Evolutionary conservation across 2,888 invertebrate genomes (phyloP).

Genomic region (Scrobipalpa costella): DNA sequence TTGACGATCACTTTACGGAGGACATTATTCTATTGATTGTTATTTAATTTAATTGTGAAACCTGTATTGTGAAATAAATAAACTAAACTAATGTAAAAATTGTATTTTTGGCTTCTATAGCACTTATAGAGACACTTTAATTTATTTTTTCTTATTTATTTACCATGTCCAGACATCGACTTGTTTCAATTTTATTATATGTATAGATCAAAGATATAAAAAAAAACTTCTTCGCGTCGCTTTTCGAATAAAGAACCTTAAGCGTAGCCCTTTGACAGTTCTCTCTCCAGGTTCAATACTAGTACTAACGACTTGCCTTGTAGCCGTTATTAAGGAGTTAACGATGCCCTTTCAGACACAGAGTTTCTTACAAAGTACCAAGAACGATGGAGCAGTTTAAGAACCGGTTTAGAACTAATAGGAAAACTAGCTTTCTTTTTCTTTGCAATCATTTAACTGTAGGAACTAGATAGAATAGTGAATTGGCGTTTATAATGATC

Average conservation of each 20-base stretch:
- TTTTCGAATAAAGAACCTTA: background rate
- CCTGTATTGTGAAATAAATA: too few relatives aligned
- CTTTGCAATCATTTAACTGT: background rate
- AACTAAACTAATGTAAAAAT: too few relatives aligned
- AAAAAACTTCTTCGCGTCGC: too few relatives aligned
- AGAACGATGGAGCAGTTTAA: slow-evolving; percentile 13
- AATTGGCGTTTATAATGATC: too few relatives aligned
- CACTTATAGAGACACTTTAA: too few relatives aligned
- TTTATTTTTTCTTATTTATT: too few relatives aligned
- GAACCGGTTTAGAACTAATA: slow-evolving; percentile 4
- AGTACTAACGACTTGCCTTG: slow-evolving; percentile 57
- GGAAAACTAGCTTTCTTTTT: slow-evolving; percentile 11
- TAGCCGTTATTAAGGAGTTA: slow-evolving; percentile 52
- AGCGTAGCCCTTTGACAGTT: slow-evolving; percentile 1
- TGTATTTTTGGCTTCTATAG: too few relatives aligned
- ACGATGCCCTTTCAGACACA: slow-evolving; percentile 46
- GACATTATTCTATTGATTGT: too few relatives aligned
- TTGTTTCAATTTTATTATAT: background rate
- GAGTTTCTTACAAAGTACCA: slow-evolving; percentile 24
- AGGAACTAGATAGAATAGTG: background rate
- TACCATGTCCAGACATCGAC: too few relatives aligned
- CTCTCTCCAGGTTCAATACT: background rate
- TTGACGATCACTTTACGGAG: too few relatives aligned
- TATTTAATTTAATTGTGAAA: too few relatives aligned
- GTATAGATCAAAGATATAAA: too few relatives aligned